Base-by-base conservation (phyloP, 2,888 invertebrate genomes). In the Lasioglossum morio region DNA sequence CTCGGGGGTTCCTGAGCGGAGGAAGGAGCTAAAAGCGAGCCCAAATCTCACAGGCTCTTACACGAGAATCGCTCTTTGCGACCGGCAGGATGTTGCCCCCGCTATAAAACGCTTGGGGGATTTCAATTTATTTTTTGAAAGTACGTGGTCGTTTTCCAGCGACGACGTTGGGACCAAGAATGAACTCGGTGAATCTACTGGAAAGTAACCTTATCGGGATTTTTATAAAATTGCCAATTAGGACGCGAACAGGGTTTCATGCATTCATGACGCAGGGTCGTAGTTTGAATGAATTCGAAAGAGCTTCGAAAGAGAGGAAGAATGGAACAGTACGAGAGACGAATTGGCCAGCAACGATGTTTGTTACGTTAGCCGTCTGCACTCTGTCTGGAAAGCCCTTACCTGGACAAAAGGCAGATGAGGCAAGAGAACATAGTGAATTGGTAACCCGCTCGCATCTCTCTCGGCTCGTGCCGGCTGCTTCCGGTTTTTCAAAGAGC, bases 401-500 rank as follows among this genome's bases (percentile, higher is more conserved):
- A 75, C 79, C 83, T 69, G 79, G 75, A 57, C 63, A 76, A 53
- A 53, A 84, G 84, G 84, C 84, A 85, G 85, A 85, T 85, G 85
- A 85, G 79, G 53, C 84, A 72, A 72, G 43, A 79, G 87, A 19
- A 7, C 75, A 48, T 14, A 46, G 72, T 77, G 83, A 87, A 90
- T 91, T 84, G 88, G 90, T 90, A 92, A 89, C 87, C 91, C 86
- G 83, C 86, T 89, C 88, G 87, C 90, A 86, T 92, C 91, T 91
- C 91, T 90, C 89, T 73, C 77, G 90, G 88, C 92, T 93, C 92
- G 93, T 92, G 93, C 93, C 93, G 93, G 93, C 93, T 93, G 93
- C 88, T 93, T 93, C 93, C 93, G 93, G 93, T 91, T 91, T 88
- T 90, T 87, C 89, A 88, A 87, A 90, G 57, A 57, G 86, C 81